Conservation (phyloP, 2,113 vertebrate species). For the Probosciger aterrimus region DNA sequence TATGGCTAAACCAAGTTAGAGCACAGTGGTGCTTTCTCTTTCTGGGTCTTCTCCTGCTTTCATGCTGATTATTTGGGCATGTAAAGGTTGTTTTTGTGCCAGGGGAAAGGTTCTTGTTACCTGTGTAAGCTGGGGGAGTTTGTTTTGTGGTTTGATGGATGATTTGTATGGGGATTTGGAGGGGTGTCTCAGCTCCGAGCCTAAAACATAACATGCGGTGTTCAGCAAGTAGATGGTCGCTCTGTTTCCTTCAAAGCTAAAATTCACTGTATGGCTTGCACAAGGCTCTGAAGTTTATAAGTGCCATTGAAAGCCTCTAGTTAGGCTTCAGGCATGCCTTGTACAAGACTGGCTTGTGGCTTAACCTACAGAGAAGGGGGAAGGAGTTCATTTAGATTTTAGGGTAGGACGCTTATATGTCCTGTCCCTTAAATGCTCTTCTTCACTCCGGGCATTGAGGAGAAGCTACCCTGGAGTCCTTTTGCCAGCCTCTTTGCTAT, state of each 20-base stretch:
- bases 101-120: neutral
- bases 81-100: neutral
- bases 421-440: neutral
- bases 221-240: neutral
- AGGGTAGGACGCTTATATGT: fast-evolving
- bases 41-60: neutral
- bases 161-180: neutral
- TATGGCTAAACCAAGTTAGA: neutral
- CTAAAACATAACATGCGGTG: neutral
- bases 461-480: neutral
- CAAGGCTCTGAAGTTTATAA: neutral
- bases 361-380: neutral
- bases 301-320: neutral
- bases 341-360: neutral
- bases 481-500: neutral
- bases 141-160: neutral
- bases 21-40: neutral
- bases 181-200: neutral
- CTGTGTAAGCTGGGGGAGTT: neutral
- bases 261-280: neutral
- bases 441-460: neutral
- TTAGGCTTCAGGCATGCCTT: neutral
- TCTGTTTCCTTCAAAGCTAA: neutral
- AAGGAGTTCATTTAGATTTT: neutral
- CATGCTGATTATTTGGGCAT: fast-evolving